These are phyloP conservation scores for Willowsia nigromaculata DNA, from an alignment of 2,888 invertebrate species.

Conservation along the genomic window DNA sequence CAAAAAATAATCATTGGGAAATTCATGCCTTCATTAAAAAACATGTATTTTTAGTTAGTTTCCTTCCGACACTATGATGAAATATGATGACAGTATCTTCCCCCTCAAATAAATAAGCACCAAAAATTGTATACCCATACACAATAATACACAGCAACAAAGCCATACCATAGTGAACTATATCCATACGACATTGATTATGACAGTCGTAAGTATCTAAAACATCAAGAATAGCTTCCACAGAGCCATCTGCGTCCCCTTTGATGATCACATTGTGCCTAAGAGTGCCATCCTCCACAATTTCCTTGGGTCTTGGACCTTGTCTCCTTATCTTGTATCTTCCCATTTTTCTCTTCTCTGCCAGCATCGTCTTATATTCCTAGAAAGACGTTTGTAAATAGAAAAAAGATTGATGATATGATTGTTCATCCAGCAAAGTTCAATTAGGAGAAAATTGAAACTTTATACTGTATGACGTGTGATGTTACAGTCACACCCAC, in stretches of 20 bases:
- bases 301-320: conserved; percentile 85
- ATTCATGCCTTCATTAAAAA: not conserved
- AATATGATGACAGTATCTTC: not conserved
- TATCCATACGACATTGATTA: conserved; percentile 86
- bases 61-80: not conserved
- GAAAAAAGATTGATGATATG: not conserved
- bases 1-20: not conserved
- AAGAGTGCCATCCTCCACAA: conserved; percentile 79
- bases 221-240: conserved; percentile 96
- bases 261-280: conserved; percentile 74
- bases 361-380: conserved; percentile 85
- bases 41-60: not conserved
- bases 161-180: conserved; percentile 91
- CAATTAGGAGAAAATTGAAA: not conserved
- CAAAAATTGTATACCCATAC: not conserved
- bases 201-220: conserved; percentile 90
- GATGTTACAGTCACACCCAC: conserved; percentile 4
- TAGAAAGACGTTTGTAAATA: conserved; percentile 69
- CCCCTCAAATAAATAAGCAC: not conserved
- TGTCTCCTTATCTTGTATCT: conserved; percentile 82
- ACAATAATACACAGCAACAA: too few relatives aligned
- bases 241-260: conserved; percentile 96
- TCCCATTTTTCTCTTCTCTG: conserved; percentile 84
- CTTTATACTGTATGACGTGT: not conserved
- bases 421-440: not conserved